phyloP scores from a whole-genome alignment of 1,140 invertebrate genomes.

The Steinernema feltiae region DNA sequence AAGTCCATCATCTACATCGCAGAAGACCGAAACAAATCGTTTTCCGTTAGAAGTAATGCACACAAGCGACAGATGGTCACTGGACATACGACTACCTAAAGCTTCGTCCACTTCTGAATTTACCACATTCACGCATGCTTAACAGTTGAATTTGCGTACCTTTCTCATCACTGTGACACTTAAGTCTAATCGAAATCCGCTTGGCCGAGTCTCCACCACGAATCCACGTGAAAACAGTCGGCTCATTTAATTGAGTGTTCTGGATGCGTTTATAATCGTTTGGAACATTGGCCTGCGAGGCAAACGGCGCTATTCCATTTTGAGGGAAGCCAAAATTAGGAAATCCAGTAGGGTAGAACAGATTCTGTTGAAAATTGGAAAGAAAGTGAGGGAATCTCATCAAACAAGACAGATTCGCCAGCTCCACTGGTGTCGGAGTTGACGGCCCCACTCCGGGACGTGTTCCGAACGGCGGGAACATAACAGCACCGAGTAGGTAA shows the following conservation, averaged over 20 bases:
- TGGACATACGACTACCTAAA: neutral
- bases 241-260: neutral
- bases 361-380: neutral
- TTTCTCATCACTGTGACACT: neutral
- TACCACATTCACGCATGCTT: neutral
- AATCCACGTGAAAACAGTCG: neutral
- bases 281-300: neutral
- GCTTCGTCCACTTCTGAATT: neutral
- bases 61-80: neutral
- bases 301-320: neutral
- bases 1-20: neutral
- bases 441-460: neutral
- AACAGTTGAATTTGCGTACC: neutral
- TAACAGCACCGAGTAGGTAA: neutral
- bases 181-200: neutral
- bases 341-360: neutral
- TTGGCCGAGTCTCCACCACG: neutral
- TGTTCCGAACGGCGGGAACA: neutral
- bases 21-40: neutral
- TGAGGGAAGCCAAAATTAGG: neutral
- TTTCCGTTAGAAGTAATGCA: neutral
- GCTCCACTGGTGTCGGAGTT: neutral
- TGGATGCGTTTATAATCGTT: neutral
- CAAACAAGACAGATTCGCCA: neutral
- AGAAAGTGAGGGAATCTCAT: conserved; percentile 2